Evolutionary conservation across 2,797 vertebrate species (phyloP).

Genomic region (Pangasius djambal): DNA sequence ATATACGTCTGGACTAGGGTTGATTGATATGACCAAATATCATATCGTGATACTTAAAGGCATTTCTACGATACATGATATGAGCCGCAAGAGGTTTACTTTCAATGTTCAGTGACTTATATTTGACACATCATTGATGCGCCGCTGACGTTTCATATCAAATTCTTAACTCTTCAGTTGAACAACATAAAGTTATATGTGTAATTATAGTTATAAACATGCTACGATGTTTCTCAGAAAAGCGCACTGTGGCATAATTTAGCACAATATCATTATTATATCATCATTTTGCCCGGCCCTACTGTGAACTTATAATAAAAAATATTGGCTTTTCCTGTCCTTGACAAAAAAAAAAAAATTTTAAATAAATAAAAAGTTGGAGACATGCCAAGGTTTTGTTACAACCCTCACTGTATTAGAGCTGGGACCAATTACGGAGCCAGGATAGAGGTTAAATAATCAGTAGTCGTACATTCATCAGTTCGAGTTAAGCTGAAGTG

Average conservation of each 20-base stretch:
- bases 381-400: not conserved
- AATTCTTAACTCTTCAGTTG: not conserved
- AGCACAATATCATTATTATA: not conserved
- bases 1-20: not conserved
- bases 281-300: not conserved
- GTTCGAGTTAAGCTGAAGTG: not conserved
- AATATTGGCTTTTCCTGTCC: not conserved
- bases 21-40: not conserved
- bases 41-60: not conserved
- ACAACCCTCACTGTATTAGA: not conserved
- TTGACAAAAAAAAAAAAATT: not conserved
- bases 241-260: not conserved
- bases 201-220: not conserved
- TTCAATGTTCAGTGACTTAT: no score
- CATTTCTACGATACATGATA: not conserved
- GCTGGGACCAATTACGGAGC: not conserved
- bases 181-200: not conserved
- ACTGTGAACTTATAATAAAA: not conserved
- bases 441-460: conserved; percentile 6
- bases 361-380: not conserved
- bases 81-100: not conserved
- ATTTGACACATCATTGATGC: not conserved
- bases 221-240: not conserved
- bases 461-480: not conserved
- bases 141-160: not conserved